phyloP scores from a whole-genome alignment of 2,113 vertebrate genomes.

The Lepidiolamprologus cunningtoni region DNA sequence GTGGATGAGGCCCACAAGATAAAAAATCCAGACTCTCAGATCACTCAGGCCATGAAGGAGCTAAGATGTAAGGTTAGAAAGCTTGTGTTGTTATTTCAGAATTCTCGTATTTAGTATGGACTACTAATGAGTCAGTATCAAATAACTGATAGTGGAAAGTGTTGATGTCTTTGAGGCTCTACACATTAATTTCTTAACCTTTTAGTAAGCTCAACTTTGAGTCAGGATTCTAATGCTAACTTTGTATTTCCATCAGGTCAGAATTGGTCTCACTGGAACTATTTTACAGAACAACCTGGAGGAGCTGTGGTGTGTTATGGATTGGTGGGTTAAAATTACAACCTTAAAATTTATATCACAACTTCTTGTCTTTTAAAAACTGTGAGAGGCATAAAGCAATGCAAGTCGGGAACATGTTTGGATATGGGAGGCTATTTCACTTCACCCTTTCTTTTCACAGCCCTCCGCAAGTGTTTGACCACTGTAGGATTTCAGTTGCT shows the following conservation, averaged over 20 bases:
- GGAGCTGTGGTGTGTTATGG: constrained; percentile 97
- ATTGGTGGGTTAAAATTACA: constrained; percentile 74
- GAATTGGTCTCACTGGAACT: constrained; percentile 93
- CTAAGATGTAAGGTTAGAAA: constrained; percentile 81
- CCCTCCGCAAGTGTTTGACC: not conserved
- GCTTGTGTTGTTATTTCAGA: not conserved
- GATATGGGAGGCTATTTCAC: not conserved
- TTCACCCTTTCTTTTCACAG: not conserved
- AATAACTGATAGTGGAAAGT: not conserved
- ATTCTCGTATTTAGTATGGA: not conserved
- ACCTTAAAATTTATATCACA: not conserved
- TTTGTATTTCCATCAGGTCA: constrained; percentile 59
- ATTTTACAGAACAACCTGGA: constrained; percentile 95
- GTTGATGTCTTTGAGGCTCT: not conserved
- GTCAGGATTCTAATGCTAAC: not conserved
- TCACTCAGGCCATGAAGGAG: constrained; percentile 88
- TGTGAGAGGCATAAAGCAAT: not conserved
- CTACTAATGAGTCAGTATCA: not conserved
- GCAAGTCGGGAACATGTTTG: not conserved
- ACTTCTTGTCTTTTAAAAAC: not conserved
- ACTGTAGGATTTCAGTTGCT: not conserved
- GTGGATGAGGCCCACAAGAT: constrained; percentile 94
- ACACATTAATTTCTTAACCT: not conserved
- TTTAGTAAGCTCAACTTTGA: not conserved
- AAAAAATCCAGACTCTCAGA: constrained; percentile 89